Evolutionary conservation across 2,113 vertebrate species (phyloP).

Genomic region (Gorsachius goisagi): DNA sequence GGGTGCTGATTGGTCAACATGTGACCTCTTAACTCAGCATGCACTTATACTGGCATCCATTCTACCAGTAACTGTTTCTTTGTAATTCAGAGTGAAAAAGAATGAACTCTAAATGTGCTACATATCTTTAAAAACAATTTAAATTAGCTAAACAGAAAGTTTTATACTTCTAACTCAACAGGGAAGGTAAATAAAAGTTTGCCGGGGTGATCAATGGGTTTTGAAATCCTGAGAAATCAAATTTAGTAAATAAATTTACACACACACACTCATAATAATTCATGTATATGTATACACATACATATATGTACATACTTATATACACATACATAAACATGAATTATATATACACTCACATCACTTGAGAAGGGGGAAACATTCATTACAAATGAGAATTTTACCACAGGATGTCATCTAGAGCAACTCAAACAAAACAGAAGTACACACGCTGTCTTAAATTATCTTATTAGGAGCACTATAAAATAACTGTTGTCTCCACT

Average conservation of each 20-base stretch:
- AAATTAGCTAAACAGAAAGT: background rate
- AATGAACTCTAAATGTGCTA: fast-evolving
- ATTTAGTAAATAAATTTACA: background rate
- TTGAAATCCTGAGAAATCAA: background rate
- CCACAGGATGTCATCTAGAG: background rate
- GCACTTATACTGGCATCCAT: background rate
- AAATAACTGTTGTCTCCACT: background rate
- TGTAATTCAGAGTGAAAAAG: background rate
- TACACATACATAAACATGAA: background rate
- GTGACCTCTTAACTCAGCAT: background rate
- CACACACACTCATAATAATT: background rate
- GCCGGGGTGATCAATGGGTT: background rate
- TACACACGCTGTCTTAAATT: background rate
- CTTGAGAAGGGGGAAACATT: background rate
- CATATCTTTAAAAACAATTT: background rate
- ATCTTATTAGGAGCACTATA: background rate
- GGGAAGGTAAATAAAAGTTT: background rate
- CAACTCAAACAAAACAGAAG: background rate
- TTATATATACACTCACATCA: background rate
- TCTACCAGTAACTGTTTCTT: background rate
- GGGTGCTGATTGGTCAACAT: background rate
- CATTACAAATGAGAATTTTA: background rate
- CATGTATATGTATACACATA: too few species aligned
- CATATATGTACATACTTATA: too few species aligned
- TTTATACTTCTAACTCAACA: background rate